Conservation (phyloP, 2,888 invertebrate genomes). For the Oxytorus armatus region DNA sequence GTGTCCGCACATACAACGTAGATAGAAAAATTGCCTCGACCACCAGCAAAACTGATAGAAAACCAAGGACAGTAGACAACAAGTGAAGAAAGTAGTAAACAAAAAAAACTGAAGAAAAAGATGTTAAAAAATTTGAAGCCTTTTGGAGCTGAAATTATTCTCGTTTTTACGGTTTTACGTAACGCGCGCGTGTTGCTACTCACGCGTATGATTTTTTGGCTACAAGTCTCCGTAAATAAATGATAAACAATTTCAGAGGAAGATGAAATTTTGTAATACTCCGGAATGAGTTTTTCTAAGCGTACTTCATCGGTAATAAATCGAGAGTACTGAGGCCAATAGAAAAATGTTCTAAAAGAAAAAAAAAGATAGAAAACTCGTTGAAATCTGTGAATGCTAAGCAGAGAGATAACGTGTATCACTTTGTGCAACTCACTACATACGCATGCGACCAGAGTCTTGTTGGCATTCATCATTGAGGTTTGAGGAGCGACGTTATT, state of each 20-base stretch:
- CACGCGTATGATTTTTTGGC: not conserved
- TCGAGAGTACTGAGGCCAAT: not conserved
- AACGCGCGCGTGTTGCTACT: conserved; percentile 48
- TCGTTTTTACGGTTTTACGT: conserved; percentile 43
- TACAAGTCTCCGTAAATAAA: no score
- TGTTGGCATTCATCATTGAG: conserved; percentile 64
- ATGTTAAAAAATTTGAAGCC: not conserved
- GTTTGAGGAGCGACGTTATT: conserved; percentile 64
- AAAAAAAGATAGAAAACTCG: not conserved
- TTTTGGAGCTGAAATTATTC: not conserved
- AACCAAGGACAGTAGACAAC: not conserved
- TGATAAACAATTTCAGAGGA: no score
- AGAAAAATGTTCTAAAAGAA: not conserved
- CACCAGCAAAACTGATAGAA: not conserved
- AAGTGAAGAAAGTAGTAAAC: not conserved
- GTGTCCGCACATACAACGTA: not conserved
- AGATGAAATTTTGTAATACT: not conserved
- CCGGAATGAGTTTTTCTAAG: no score
- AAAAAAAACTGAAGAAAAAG: not conserved
- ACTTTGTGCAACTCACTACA: conserved; percentile 78
- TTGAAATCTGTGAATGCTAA: not conserved
- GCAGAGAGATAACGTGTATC: not conserved
- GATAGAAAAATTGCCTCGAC: not conserved
- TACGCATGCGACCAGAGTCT: conserved; percentile 75
- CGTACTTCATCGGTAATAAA: not conserved